phyloP scores from a whole-genome alignment of 2,797 vertebrate genomes.

The Gouania willdenowi region DNA sequence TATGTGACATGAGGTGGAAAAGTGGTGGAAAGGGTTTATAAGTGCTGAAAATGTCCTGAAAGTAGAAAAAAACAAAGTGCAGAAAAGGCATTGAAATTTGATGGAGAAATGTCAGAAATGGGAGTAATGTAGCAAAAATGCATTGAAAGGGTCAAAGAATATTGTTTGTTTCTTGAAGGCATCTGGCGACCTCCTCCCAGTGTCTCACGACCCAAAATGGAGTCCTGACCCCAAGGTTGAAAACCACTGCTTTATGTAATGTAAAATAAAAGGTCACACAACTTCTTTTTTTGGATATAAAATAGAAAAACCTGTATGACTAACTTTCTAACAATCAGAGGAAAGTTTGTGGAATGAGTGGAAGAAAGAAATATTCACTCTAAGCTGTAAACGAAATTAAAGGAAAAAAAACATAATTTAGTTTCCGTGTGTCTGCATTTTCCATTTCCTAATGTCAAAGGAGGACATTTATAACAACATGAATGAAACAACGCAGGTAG shows the following conservation, averaged over 20 bases:
- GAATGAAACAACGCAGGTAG: constrained; percentile 50
- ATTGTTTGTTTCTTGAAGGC: no score
- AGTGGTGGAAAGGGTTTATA: no score
- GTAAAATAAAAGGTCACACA: constrained; percentile 57
- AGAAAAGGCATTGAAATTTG: no score
- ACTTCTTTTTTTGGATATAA: constrained; percentile 44
- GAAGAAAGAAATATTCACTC: constrained; percentile 1
- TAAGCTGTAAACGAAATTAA: constrained; percentile 15
- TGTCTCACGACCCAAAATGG: no score
- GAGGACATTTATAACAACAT: constrained; percentile 64
- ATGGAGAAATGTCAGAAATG: no score
- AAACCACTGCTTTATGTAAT: constrained; percentile 60
- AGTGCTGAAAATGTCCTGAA: no score
- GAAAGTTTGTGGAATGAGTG: constrained; percentile 26
- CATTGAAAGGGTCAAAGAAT: no score
- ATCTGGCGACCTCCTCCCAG: no score
- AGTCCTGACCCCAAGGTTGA: no score
- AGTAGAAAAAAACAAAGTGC: no score
- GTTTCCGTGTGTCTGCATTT: constrained; percentile 53
- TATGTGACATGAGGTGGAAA: no score
- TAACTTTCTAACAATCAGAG: constrained; percentile 28
- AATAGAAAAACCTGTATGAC: constrained; percentile 21
- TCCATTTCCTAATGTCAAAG: constrained; percentile 63
- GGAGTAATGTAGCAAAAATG: no score
- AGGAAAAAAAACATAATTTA: constrained; percentile 44